Conservation (phyloP, 2,797 vertebrate genomes). For the Australoheros facetus region DNA sequence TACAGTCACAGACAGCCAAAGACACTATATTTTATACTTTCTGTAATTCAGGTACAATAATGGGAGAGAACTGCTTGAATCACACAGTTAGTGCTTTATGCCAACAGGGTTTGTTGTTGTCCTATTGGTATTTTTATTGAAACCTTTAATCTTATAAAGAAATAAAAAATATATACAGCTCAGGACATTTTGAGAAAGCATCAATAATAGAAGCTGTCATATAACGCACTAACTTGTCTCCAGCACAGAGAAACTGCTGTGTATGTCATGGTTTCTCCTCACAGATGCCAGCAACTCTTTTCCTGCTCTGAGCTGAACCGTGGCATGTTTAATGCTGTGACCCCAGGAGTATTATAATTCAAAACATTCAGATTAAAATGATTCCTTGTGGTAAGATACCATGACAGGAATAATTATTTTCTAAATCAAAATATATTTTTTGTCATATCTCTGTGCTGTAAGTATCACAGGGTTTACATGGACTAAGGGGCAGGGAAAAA, state of each 20-base stretch:
- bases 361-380: slow-evolving; percentile 78
- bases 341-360: slow-evolving; percentile 65
- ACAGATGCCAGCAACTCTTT: slow-evolving; percentile 37
- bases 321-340: slow-evolving; percentile 56
- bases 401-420: slow-evolving; percentile 75
- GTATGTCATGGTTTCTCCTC: slow-evolving; percentile 4
- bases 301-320: slow-evolving; percentile 39
- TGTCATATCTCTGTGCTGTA: slow-evolving; percentile 55
- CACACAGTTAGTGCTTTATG: background rate
- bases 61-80: background rate
- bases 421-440: slow-evolving; percentile 67
- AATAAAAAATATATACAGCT: background rate
- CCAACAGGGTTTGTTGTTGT: background rate
- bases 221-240: background rate
- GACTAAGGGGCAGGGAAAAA: slow-evolving; percentile 31
- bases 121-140: background rate
- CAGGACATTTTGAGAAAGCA: background rate
- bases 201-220: background rate
- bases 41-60: background rate
- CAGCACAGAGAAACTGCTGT: background rate
- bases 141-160: fast-evolving
- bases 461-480: slow-evolving; percentile 52
- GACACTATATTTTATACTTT: background rate
- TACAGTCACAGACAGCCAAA: background rate
- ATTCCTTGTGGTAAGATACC: slow-evolving; percentile 66